phyloP scores from a whole-genome alignment of 1,140 invertebrate species.

The Lordiphosa mommai region DNA sequence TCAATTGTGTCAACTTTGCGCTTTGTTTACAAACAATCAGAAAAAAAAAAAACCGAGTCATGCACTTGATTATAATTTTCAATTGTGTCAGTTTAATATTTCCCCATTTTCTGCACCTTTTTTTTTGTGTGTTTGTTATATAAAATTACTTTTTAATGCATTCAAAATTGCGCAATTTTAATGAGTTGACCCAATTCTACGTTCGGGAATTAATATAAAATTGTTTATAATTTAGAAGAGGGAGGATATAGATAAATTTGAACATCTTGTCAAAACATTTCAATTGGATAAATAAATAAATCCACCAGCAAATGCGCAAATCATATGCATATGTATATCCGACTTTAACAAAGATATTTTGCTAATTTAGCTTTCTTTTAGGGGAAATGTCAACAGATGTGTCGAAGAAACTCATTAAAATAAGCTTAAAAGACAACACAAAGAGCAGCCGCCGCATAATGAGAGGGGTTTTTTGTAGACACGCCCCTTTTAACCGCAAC shows the following conservation, averaged over 20 bases:
- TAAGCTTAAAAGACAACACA: too few relatives aligned
- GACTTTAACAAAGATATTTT: neutral
- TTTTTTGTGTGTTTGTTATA: neutral
- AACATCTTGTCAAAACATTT: slow-evolving; percentile 8
- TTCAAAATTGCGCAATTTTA: slow-evolving; percentile 8
- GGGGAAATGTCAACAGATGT: too few relatives aligned
- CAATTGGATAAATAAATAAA: slow-evolving; percentile 12
- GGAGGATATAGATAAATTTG: neutral
- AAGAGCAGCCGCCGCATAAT: too few relatives aligned
- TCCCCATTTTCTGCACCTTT: slow-evolving; percentile 3
- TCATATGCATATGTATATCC: neutral
- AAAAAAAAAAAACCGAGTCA: neutral
- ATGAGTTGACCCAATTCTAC: neutral
- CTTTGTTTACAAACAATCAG: slow-evolving; percentile 5
- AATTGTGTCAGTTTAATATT: slow-evolving; percentile 18
- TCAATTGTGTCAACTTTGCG: slow-evolving; percentile 5
- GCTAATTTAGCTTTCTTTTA: too few relatives aligned
- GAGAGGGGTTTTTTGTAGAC: too few relatives aligned
- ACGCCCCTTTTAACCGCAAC: neutral
- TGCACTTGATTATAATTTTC: slow-evolving; percentile 7
- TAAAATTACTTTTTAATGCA: slow-evolving; percentile 2
- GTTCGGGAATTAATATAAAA: neutral
- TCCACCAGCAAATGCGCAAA: neutral
- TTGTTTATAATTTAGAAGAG: slow-evolving; percentile 6
- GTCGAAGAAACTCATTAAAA: too few relatives aligned